These are phyloP conservation scores for Calliopum simillimum DNA, from an alignment of 2,888 invertebrate species.

Conservation along the genomic window DNA sequence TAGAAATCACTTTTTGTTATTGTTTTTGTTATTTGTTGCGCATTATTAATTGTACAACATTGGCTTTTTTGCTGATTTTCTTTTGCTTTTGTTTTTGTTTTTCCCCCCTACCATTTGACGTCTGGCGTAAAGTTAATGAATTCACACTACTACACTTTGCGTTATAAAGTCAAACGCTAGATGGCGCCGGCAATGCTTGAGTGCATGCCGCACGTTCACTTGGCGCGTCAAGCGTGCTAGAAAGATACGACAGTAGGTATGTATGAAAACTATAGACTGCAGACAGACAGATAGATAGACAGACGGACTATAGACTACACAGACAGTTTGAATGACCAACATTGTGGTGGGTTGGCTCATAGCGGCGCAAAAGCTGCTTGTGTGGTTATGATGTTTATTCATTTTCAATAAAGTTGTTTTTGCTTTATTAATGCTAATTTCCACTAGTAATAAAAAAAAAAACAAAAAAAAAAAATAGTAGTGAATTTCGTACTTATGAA, in stretches of 20 bases:
- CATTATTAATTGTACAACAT: slow-evolving; percentile 22
- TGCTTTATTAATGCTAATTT: slow-evolving; percentile 24
- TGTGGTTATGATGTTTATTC: slow-evolving; percentile 27
- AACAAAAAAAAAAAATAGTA: too few relatives aligned
- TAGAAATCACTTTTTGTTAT: too few relatives aligned
- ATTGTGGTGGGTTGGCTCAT: slow-evolving; percentile 9
- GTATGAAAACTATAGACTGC: neutral
- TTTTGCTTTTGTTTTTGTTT: too few relatives aligned
- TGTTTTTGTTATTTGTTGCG: slow-evolving; percentile 7
- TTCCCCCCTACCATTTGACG: neutral
- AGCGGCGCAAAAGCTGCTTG: slow-evolving; percentile 1
- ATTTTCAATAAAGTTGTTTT: neutral
- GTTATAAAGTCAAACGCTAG: neutral
- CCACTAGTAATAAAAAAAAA: slow-evolving; percentile 13
- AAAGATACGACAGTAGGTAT: neutral
- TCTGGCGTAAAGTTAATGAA: slow-evolving; percentile 17
- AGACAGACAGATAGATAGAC: neutral
- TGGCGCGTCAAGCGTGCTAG: neutral
- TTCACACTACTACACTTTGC: slow-evolving; percentile 8
- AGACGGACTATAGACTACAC: neutral
- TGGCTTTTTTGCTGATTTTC: slow-evolving; percentile 4
- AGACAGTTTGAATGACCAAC: neutral
- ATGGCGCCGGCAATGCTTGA: slow-evolving; percentile 31
- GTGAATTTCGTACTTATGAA: neutral
- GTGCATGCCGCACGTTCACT: slow-evolving; percentile 23